These are phyloP conservation scores for Gulo gulo DNA, from an alignment of 2,113 vertebrate species.

Conservation along the genomic window DNA sequence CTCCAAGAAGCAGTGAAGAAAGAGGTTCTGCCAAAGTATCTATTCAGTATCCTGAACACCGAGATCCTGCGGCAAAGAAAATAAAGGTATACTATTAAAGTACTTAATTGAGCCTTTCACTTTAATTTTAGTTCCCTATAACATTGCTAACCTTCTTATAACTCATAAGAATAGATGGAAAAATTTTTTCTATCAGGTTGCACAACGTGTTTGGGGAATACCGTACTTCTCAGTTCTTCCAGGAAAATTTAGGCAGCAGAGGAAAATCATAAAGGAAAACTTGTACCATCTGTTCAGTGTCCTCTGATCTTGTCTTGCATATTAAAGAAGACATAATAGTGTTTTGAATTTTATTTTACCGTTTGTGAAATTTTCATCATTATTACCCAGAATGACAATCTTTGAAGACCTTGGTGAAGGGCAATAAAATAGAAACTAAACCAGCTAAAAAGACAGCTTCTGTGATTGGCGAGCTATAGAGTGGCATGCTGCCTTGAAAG, in stretches of 20 bases:
- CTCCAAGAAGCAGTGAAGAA: conserved; percentile 23
- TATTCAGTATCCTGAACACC: conserved; percentile 41
- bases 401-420: not conserved
- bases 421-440: conserved; percentile 2
- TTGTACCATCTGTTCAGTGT: not conserved
- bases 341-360: not conserved
- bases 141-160: not conserved
- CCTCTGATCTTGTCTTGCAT: not conserved
- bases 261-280: conserved; percentile 1
- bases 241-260: not conserved
- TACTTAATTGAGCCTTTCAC: not conserved
- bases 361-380: conserved; percentile 13
- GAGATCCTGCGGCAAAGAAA: conserved; percentile 71
- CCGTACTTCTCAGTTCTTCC: not conserved
- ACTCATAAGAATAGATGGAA: not conserved
- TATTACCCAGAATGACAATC: not conserved
- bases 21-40: conserved; percentile 22
- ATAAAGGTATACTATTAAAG: conserved; percentile 80
- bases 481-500: not conserved
- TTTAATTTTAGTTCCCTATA: not conserved
- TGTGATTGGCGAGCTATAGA: not conserved
- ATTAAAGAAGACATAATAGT: not conserved
- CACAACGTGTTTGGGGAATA: not conserved
- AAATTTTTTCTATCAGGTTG: not conserved
- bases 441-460: not conserved